Conservation (phyloP, 1,140 invertebrate species). For the Caerostris darwini region DNA sequence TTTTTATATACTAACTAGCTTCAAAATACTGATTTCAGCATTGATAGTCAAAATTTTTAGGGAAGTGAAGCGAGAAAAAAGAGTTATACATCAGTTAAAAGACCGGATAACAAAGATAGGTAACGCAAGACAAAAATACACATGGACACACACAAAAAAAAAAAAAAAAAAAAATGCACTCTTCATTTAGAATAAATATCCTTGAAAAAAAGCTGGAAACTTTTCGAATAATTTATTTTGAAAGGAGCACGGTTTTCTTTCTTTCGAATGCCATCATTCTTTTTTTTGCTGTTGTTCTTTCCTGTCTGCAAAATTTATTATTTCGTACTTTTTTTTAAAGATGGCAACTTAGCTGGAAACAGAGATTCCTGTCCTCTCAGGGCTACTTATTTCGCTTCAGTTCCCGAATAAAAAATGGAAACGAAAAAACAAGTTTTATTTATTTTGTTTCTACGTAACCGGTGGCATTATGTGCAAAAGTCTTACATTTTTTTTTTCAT, state of each 20-base stretch:
- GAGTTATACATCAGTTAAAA: background rate
- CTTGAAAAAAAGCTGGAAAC: slow-evolving; percentile 17
- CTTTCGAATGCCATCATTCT: slow-evolving; percentile 9
- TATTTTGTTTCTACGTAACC: slow-evolving; percentile 72
- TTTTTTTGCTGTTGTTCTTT: background rate
- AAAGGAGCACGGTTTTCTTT: slow-evolving; percentile 12
- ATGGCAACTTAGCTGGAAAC: slow-evolving; percentile 75
- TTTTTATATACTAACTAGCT: no score
- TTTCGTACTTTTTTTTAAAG: slow-evolving; percentile 63
- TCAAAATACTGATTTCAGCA: no score
- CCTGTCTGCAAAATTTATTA: slow-evolving; percentile 47
- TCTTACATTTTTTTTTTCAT: background rate
- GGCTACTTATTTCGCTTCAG: slow-evolving; percentile 76
- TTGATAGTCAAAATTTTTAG: no score
- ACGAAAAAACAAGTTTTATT: slow-evolving; percentile 67
- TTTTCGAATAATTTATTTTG: slow-evolving; percentile 37
- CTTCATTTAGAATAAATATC: slow-evolving; percentile 37
- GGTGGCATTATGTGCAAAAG: slow-evolving; percentile 73
- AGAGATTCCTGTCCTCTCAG: slow-evolving; percentile 73
- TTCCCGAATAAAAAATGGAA: slow-evolving; percentile 58
- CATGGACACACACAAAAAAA: background rate
- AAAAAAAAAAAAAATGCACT: background rate
- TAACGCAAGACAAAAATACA: background rate
- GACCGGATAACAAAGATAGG: background rate
- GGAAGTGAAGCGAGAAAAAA: background rate